Percentiles rank a stretch among this genome's conserved stretches.
Conservation (phyloP, 2,888 invertebrate genomes). For the Meganola albula region DNA sequence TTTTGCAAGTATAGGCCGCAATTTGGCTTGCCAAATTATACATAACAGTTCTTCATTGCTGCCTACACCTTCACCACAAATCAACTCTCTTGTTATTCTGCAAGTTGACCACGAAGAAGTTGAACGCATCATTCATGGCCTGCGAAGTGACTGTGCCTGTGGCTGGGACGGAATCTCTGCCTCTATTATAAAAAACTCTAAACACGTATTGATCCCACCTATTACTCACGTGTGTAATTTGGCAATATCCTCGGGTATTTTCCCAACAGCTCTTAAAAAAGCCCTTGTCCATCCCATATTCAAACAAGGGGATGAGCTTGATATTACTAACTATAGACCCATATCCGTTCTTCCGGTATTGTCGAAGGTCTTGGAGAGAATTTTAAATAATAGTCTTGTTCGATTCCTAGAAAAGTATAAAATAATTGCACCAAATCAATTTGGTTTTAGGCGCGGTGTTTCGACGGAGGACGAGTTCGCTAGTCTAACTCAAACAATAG, state of each 20-base stretch:
- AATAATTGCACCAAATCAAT: background rate
- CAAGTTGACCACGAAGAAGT: background rate
- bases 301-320: background rate
- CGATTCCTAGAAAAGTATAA: background rate
- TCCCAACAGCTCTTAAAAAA: background rate
- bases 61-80: background rate
- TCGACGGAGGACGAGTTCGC: background rate
- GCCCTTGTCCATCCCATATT: background rate
- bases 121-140: background rate
- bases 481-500: background rate
- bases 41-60: background rate
- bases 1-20: background rate
- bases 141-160: background rate
- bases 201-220: background rate
- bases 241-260: background rate
- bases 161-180: background rate
- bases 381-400: background rate
- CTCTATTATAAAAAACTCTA: background rate
- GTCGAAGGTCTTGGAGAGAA: background rate
- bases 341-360: conserved; percentile 3
- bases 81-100: background rate
- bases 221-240: background rate
- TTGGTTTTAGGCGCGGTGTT: background rate
- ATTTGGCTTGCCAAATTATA: background rate
- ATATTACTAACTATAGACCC: background rate